Percentiles rank a stretch among this genome's conserved stretches.
These are phyloP conservation scores for Metridium senile DNA, from an alignment of 92 coral and sea anemone species.

Conservation along the genomic window DNA sequence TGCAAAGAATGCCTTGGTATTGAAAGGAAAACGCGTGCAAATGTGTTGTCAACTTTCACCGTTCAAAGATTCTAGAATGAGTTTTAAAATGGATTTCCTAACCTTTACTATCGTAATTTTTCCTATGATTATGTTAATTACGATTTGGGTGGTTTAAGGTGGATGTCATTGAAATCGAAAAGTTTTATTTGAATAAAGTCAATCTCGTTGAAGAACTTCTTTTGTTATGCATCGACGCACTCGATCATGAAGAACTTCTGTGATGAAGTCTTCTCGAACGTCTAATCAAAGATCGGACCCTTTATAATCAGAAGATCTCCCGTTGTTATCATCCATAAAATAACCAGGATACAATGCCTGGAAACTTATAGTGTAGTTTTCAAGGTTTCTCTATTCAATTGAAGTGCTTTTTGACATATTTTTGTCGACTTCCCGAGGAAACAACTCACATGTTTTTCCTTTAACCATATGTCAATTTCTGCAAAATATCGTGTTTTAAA, in stretches of 20 bases:
- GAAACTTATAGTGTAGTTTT: background rate
- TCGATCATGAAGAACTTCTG: background rate
- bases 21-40: conserved; percentile 26
- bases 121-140: background rate
- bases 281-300: background rate
- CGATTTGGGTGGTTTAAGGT: background rate
- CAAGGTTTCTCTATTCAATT: background rate
- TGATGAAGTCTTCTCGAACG: background rate
- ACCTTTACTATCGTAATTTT: background rate
- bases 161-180: conserved; percentile 11
- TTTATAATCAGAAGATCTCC: background rate
- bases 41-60: conserved; percentile 7
- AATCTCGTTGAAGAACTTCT: background rate
- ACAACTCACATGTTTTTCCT: background rate
- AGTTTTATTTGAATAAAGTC: background rate
- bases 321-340: background rate
- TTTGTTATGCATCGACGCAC: conserved; percentile 3
- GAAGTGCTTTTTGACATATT: background rate
- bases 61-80: conserved; percentile 1
- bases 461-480: background rate
- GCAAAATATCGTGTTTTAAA: background rate
- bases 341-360: background rate
- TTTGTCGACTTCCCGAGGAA: background rate
- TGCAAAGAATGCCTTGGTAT: conserved; percentile 4
- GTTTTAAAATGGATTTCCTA: background rate